A percentile compares a stretch with the other conserved stretches of the same genome.
Conservation (phyloP, 92 coral and sea anemone genomes). For the Anthopleura xanthogrammica region DNA sequence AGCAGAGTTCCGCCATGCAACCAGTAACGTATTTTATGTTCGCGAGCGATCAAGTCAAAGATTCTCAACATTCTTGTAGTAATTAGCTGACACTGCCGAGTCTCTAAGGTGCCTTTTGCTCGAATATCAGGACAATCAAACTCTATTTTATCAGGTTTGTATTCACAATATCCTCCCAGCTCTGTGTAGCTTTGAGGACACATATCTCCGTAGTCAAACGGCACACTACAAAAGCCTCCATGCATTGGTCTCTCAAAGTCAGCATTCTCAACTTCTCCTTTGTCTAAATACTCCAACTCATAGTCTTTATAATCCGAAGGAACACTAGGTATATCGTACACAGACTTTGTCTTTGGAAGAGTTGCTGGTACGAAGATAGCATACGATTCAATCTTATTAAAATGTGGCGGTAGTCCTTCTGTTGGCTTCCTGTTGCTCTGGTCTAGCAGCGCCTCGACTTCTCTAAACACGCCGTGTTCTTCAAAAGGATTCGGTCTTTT, state of each 20-base stretch:
- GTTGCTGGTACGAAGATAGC: background rate
- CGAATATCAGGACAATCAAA: constrained; percentile 52
- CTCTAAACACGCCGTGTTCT: constrained; percentile 28
- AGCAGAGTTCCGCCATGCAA: constrained; percentile 37
- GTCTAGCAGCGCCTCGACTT: constrained; percentile 25
- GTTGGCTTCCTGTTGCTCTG: background rate
- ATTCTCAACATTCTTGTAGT: constrained; percentile 41
- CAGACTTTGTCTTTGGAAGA: background rate
- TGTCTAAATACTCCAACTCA: constrained; percentile 26
- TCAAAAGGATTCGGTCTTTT: background rate
- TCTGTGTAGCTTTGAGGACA: constrained; percentile 41
- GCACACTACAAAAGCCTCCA: constrained; percentile 30
- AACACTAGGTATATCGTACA: constrained; percentile 14
- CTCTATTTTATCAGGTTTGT: background rate
- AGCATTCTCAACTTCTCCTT: constrained; percentile 24
- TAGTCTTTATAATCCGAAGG: constrained; percentile 25
- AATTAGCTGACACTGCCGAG: constrained; percentile 29
- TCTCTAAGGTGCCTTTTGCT: constrained; percentile 1
- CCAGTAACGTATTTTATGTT: constrained; percentile 41
- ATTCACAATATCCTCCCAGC: constrained; percentile 38
- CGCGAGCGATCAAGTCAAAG: constrained; percentile 33
- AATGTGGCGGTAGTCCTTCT: background rate
- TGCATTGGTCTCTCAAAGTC: constrained; percentile 19
- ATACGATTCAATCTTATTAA: background rate
- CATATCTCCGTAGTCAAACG: constrained; percentile 38